Evolutionary conservation across 2,797 vertebrate species (phyloP), one percentile per base, ranked within the genome.

Genomic region (Cirrhinus mrigala): DNA sequence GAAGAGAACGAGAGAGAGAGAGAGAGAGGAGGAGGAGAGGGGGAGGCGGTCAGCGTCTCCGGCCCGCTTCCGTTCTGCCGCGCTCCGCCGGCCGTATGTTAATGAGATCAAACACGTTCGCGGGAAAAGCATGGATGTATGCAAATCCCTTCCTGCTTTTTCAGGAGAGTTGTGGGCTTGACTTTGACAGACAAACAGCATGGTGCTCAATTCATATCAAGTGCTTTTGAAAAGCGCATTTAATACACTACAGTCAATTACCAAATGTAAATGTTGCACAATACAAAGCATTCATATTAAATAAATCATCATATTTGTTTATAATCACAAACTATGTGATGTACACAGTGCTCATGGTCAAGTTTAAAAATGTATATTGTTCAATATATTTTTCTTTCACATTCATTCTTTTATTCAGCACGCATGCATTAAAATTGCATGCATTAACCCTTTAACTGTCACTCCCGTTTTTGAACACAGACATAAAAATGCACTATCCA

Each of bases 21-120:
- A 50, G 40, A 16, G 11, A 16, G 18, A 54, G 22, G 52, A 15
- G 90, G 87, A 90, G 91, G 91, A 92, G 94, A 95, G 91, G 90
- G 87, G 92, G 88, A 90, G 88, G 87, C 90, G 91, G 91, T 90
- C 91, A 85, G 84, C 64, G 40, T 68, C 92, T 87, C 90, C 84
- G 87, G 74, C 82, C 71, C 18, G 29, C 76, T 73, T 62, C 88
- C 87, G 88, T 82, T 88, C 78, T 66, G 85, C 87, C 85, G 82
- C 89, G 92, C 93, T 91, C 93, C 91, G 91, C 87, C 87, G 90
- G 91, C 91, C 92, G 88, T 92, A 93, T 94, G 93, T 91, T 94
- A 94, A 95, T 94, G 90, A 93, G 92, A 93, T 91, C 52, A 77
- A 58, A 56, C 3, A 33, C 3, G 86, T 88, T 90, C 90, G 22